Percentiles rank a stretch among this genome's conserved stretches.
These are phyloP conservation scores for Drosophila kanekoi DNA, from an alignment of 2,888 invertebrate species.

Conservation along the genomic window DNA sequence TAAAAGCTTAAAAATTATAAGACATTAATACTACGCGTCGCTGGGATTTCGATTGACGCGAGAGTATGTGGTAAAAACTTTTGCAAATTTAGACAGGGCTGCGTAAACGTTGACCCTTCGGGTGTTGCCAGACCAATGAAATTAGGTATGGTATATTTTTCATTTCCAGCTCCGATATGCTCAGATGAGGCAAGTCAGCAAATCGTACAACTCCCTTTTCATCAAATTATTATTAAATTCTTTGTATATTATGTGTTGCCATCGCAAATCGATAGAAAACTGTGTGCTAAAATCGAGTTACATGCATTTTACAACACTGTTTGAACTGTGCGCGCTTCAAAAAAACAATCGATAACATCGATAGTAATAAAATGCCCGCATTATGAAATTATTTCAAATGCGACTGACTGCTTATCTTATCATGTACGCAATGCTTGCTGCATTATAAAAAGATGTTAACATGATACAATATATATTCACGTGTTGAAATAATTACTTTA, in stretches of 20 bases:
- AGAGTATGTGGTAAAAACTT: constrained; percentile 53
- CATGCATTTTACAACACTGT: background rate
- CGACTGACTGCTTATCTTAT: constrained; percentile 15
- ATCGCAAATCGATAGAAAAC: too few species aligned
- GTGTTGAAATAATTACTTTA: background rate
- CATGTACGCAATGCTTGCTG: background rate
- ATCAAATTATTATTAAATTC: too few species aligned
- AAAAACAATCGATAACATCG: constrained; percentile 27
- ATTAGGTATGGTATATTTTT: background rate
- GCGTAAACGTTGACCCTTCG: constrained; percentile 1
- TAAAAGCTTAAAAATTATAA: constrained; percentile 27
- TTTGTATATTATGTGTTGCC: background rate
- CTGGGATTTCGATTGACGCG: constrained; percentile 57
- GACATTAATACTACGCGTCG: constrained; percentile 57
- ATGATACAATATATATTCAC: background rate
- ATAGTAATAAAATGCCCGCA: constrained; percentile 19
- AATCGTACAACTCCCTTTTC: too few species aligned
- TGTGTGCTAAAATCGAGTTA: background rate
- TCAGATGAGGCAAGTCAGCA: background rate
- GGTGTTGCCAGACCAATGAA: constrained; percentile 44
- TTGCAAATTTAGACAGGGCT: constrained; percentile 58
- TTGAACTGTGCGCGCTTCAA: background rate
- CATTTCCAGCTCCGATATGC: background rate
- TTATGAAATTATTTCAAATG: constrained; percentile 27
- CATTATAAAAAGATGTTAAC: background rate